Evolutionary conservation across 2,888 invertebrate genomes (phyloP).

Genomic region (Eilema griseolum): DNA sequence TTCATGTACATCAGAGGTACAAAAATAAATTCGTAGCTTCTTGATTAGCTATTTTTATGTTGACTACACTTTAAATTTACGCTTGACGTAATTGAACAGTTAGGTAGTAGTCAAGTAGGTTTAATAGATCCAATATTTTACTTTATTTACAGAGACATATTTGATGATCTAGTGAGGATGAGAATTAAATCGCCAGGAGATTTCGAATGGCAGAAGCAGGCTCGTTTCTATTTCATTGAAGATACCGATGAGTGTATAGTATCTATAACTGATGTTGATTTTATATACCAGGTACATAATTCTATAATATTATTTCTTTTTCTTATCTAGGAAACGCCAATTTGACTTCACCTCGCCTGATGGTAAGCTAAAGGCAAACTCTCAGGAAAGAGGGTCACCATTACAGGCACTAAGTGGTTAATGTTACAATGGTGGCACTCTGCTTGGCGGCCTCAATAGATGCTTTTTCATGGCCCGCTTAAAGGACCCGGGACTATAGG

Average conservation of each 20-base stretch:
- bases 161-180: conserved; percentile 92
- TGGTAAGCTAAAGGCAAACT: too few relatives aligned
- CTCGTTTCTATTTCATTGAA: conserved; percentile 93
- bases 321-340: too few relatives aligned
- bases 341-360: too few relatives aligned
- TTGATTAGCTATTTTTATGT: background rate
- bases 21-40: background rate
- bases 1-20: conserved; percentile 95
- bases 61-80: background rate
- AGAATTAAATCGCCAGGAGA: conserved; percentile 90
- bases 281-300: conserved; percentile 90
- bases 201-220: conserved; percentile 97
- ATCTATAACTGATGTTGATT: conserved; percentile 94
- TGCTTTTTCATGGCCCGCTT: too few relatives aligned
- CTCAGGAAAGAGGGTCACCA: too few relatives aligned
- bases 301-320: background rate
- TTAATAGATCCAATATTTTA: background rate
- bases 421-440: too few relatives aligned
- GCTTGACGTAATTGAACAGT: background rate
- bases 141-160: conserved; percentile 90
- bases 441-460: too few relatives aligned
- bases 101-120: background rate
- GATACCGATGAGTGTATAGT: conserved; percentile 92
- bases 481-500: too few relatives aligned
- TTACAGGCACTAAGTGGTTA: too few relatives aligned